phyloP scores from a whole-genome alignment of 2,797 vertebrate species.

The Agapornis canus region DNA sequence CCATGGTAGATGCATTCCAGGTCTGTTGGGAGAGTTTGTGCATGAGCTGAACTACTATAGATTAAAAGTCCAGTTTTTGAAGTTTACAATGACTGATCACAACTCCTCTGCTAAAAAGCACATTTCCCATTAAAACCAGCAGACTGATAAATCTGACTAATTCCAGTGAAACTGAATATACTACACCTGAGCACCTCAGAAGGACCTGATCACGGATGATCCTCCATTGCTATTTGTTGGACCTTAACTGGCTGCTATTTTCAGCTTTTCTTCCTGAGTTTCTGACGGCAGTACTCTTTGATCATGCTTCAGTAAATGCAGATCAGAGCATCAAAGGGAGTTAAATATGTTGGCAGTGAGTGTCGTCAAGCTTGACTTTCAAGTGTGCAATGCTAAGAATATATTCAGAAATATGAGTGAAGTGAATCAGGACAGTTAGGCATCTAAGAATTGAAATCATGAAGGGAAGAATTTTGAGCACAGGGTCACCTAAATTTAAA shows the following conservation, averaged over 20 bases:
- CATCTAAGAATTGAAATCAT: not conserved
- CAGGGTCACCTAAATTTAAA: not conserved
- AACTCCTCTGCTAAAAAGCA: not conserved
- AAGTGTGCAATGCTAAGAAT: slow-evolving; percentile 14
- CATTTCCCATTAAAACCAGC: not conserved
- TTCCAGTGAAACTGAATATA: not conserved
- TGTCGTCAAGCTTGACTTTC: slow-evolving; percentile 38
- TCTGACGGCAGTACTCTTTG: slow-evolving; percentile 32
- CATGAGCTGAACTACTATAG: not conserved
- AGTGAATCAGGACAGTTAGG: not conserved
- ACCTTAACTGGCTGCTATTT: slow-evolving; percentile 15
- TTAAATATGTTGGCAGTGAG: slow-evolving; percentile 41
- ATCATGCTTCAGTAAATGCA: slow-evolving; percentile 52
- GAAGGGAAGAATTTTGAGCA: not conserved
- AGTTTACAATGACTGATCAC: not conserved
- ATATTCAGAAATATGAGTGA: not conserved
- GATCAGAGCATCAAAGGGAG: slow-evolving; percentile 61
- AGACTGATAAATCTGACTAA: not conserved
- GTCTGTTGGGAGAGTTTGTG: not conserved
- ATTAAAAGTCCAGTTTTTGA: not conserved
- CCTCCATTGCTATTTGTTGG: not conserved
- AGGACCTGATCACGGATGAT: not conserved
- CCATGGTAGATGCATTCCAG: not conserved
- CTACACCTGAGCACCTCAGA: not conserved
- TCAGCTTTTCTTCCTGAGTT: not conserved